Base-by-base conservation (phyloP, 1,140 invertebrate genomes). In the Brachionus sp. region DNA sequence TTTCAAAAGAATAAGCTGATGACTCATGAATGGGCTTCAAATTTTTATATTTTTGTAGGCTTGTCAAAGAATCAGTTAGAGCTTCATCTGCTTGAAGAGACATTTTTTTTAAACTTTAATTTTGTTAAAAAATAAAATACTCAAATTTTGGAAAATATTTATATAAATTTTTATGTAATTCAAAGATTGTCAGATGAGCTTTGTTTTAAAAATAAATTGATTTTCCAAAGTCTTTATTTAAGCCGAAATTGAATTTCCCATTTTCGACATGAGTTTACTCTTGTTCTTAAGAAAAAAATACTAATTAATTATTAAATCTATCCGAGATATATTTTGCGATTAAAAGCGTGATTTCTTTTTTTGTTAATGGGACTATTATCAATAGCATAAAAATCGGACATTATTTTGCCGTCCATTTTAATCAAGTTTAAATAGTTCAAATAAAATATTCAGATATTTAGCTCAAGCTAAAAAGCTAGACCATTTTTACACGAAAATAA, bases 21-120 rank as follows among this genome's bases (percentile, higher is more conserved):
- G 64, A 68, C 64, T 68, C 64, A n/a, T 68, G 64, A 68, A 68
- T 35, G 1, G 64, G 33, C n/a, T 68, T 35, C 29, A 68, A 33
- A 13, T 68, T 68, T 68, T 68, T 19, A 37, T 68, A 68, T 33
- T 29, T 35, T 33, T 68, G 64, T n/a, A 68, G n/a, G 13, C 19
- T 35, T 5, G 25, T 5, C 10, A 29, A 33, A 29, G 64, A 68
- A 35, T 35, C 33, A 33, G 64, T n/a, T 4, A 35, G 33, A 10
- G 64, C 5, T 35, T 35, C 64, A 37, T 37, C 25, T 33, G 64
- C 25, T 68, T 35, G 64, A 68, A 68, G 29, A 13, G 64, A 68
- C 64, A 68, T 68, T 29, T 68, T 68, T 68, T 29, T 5, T 10
- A 50, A 1, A n/a, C 16, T 50, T 13, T 13, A n/a, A 50, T n/a